Evolutionary conservation across 2,888 invertebrate genomes (phyloP).

Genomic region (Strigamia crassipes): DNA sequence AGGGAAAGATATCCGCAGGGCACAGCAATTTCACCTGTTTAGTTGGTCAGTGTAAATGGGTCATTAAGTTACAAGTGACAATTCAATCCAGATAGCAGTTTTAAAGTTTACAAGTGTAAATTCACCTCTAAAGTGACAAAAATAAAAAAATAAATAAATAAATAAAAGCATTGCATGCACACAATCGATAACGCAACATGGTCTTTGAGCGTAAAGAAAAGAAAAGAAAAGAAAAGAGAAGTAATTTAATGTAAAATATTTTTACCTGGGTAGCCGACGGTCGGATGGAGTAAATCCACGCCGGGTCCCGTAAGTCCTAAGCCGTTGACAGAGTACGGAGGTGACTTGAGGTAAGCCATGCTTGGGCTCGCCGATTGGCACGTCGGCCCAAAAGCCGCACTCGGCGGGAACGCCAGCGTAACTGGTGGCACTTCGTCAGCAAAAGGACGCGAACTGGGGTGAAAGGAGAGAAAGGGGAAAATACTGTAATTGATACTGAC

Average conservation of each 20-base stretch:
- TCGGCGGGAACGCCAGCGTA: slow-evolving; percentile 47
- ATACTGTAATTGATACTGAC: not conserved
- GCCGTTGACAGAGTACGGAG: slow-evolving; percentile 49
- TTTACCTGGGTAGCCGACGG: slow-evolving; percentile 67
- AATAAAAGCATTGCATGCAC: not conserved
- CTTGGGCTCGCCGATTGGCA: slow-evolving; percentile 46
- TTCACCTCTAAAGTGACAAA: not conserved
- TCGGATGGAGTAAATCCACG: slow-evolving; percentile 69
- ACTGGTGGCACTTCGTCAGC: slow-evolving; percentile 42
- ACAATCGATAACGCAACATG: not conserved
- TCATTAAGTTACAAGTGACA: slow-evolving; percentile 25
- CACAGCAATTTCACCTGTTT: not conserved
- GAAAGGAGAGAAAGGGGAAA: slow-evolving; percentile 10
- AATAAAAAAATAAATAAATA: not conserved
- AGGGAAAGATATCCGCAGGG: not conserved
- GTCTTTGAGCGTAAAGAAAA: not conserved
- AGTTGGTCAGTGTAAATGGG: slow-evolving; percentile 26
- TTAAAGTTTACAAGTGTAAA: not conserved
- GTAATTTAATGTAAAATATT: not conserved
- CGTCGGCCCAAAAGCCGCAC: slow-evolving; percentile 44
- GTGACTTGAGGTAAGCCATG: slow-evolving; percentile 49
- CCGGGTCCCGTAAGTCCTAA: slow-evolving; percentile 58
- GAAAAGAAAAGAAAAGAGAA: not conserved
- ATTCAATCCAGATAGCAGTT: slow-evolving; percentile 16
- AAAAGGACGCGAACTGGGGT: slow-evolving; percentile 43